Conservation (phyloP, 2,113 vertebrate genomes). For the Ia io region DNA sequence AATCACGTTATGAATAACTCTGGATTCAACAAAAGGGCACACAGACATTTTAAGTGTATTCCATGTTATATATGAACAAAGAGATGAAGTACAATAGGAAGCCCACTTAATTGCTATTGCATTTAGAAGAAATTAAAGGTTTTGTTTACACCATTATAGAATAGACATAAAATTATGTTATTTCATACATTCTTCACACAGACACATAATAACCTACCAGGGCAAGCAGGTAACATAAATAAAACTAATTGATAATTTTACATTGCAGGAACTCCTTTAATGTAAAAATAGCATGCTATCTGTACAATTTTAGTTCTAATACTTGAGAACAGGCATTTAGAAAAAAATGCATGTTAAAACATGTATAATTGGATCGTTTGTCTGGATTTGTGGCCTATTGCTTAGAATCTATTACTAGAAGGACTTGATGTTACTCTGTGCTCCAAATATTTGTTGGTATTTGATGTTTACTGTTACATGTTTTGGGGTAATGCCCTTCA, state of each 20-base stretch:
- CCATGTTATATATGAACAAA: constrained; percentile 55
- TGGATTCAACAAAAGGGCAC: constrained; percentile 29
- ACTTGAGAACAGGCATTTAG: background rate
- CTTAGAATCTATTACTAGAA: background rate
- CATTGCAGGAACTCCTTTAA: background rate
- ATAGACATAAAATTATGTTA: constrained; percentile 51
- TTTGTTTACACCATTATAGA: constrained; percentile 36
- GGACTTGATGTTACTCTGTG: background rate
- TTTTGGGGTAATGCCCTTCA: background rate
- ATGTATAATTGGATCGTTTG: background rate
- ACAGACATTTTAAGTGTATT: constrained; percentile 37
- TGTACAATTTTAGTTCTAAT: background rate
- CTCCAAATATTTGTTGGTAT: background rate
- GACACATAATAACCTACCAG: constrained; percentile 10
- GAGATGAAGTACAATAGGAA: constrained; percentile 48
- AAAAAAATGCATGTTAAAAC: background rate
- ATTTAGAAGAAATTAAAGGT: constrained; percentile 61
- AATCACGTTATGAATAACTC: constrained; percentile 41
- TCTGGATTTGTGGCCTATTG: background rate
- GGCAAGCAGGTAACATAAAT: constrained; percentile 32
- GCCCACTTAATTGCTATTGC: constrained; percentile 42
- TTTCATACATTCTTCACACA: constrained; percentile 44
- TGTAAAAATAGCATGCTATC: background rate
- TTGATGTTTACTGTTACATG: background rate
- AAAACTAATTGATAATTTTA: constrained; percentile 48